These are phyloP conservation scores for Ammodramus savannarum DNA, from an alignment of 2,113 vertebrate species.

Conservation along the genomic window DNA sequence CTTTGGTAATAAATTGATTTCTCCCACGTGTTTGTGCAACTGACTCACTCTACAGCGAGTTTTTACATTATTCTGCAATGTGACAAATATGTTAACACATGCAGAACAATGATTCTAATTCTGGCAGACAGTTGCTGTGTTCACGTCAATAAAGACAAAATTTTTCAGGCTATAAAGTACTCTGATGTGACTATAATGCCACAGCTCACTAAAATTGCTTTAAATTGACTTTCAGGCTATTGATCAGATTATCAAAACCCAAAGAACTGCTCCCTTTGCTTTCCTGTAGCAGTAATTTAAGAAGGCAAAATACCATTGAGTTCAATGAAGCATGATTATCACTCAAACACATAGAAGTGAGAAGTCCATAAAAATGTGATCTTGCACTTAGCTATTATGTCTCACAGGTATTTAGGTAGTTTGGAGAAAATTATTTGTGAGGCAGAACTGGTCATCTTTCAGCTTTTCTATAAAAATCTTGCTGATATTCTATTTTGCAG, in stretches of 20 bases:
- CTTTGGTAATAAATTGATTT: neutral
- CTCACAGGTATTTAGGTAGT: neutral
- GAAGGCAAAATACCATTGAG: neutral
- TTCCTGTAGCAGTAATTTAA: neutral
- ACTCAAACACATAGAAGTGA: neutral
- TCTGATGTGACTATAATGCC: neutral
- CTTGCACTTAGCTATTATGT: neutral
- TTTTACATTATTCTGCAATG: neutral
- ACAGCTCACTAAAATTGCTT: neutral
- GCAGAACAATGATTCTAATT: neutral
- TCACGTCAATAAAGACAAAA: fast-evolving
- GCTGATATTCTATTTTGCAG: neutral
- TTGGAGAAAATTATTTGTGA: neutral
- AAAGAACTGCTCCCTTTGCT: neutral
- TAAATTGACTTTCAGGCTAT: neutral
- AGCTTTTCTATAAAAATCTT: neutral
- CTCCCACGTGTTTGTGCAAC: neutral
- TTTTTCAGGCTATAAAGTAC: neutral
- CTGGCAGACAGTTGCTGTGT: neutral
- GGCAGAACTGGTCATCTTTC: neutral
- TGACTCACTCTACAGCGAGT: neutral
- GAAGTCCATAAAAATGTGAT: neutral
- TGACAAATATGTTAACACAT: neutral
- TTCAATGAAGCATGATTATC: neutral
- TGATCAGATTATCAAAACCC: neutral